Conservation (phyloP, 2,888 invertebrate species). For the Sphinx pinastri region DNA sequence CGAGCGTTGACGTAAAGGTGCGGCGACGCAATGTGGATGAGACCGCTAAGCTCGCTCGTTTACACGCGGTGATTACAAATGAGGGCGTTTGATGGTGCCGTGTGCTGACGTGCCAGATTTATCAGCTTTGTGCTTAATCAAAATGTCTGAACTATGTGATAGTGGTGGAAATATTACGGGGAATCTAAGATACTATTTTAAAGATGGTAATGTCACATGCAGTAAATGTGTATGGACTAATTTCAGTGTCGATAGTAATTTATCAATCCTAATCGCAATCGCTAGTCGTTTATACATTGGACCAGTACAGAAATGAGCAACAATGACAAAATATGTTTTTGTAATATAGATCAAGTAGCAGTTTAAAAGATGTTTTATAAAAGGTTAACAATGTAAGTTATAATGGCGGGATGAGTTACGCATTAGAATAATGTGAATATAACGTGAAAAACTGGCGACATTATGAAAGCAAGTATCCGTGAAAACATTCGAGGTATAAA, state of each 20-base stretch:
- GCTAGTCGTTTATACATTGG: too few species aligned
- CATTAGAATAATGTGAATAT: slow-evolving; percentile 21
- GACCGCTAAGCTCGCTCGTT: slow-evolving; percentile 48
- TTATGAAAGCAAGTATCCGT: slow-evolving; percentile 10
- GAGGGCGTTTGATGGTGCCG: slow-evolving; percentile 34
- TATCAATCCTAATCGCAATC: neutral
- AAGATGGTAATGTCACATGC: too few species aligned
- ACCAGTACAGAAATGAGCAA: neutral
- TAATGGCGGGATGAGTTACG: neutral
- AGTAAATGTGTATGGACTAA: too few species aligned
- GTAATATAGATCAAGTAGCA: neutral
- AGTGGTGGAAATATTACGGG: too few species aligned
- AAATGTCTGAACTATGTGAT: neutral
- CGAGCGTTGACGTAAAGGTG: slow-evolving; percentile 61
- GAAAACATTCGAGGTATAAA: slow-evolving; percentile 9
- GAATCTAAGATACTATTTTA: too few species aligned
- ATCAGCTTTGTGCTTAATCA: slow-evolving; percentile 8
- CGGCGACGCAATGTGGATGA: slow-evolving; percentile 55
- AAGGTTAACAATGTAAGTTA: slow-evolving; percentile 1
- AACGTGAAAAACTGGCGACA: slow-evolving; percentile 10
- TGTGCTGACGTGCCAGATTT: neutral
- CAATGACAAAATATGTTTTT: neutral
- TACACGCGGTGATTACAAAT: slow-evolving; percentile 58
- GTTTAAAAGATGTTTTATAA: slow-evolving; percentile 5
- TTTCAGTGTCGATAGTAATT: too few species aligned